Evolutionary conservation across 2,113 vertebrate genomes (phyloP), one percentile per base, ranked within the genome.

Genomic region (Kryptolebias marmoratus): DNA sequence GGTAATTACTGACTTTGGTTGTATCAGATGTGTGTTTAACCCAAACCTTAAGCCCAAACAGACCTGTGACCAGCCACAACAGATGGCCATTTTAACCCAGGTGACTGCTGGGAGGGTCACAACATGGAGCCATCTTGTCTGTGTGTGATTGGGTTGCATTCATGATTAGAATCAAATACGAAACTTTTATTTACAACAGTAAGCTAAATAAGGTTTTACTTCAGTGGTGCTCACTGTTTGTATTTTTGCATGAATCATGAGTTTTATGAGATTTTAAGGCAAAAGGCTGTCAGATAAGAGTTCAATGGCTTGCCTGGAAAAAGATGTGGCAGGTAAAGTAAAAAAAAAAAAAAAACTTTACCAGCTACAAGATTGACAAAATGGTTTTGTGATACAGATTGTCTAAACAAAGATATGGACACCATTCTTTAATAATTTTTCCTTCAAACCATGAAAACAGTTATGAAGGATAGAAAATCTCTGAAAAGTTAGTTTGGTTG

Each of bases 21-120:
- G 80, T 81, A 75, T 85, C 82, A 85, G 78, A 88, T 87, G 81
- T 88, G 82, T 83, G 86, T 89, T 92, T 91, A 91, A 91, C 87
- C 86, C 68, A 47, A 73, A 81, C 75, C 65, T 73, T 39, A 67
- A 68, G 47, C 69, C 87, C 64, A 22, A 27, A 14, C 86, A 89
- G 87, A 83, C 78, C 86, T 42, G 31, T 77, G 71, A 89, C 87
- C 84, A 74, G 79, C 77, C 42, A 16, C 79, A 83, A 74, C 90
- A 93, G 91, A 92, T 93, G 91, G 88, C 74, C 66, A 13, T 16
- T 61, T 56, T 47, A 48, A 59, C 57, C 82, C 68, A 15, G 10
- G 71, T 68, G 81, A 76, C 74, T 60, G 79, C 77, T 86, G 61
- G 64, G 28, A 80, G 83, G 77, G 87, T 82, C 70, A 82, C 73